A percentile compares a stretch with the other conserved stretches of the same genome.
phyloP scores from a whole-genome alignment of 2,113 vertebrate species.

The Columba livia region DNA sequence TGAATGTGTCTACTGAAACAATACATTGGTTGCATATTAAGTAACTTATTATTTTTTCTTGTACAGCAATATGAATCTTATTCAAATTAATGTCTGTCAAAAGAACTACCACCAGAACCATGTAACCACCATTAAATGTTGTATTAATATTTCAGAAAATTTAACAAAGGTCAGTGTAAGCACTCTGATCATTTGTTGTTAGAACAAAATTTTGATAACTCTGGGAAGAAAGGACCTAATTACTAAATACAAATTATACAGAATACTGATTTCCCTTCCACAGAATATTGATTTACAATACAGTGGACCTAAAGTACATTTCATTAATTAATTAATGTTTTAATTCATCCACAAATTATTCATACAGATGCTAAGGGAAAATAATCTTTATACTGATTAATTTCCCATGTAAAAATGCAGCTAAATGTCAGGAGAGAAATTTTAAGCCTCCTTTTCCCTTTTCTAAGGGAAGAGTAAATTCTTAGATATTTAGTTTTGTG shows the following conservation, averaged over 20 bases:
- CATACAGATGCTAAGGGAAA: neutral
- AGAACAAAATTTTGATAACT: neutral
- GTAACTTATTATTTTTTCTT: constrained; percentile 4
- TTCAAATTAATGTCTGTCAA: neutral
- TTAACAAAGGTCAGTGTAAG: neutral
- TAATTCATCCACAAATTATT: constrained; percentile 50
- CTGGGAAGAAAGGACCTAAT: constrained; percentile 1
- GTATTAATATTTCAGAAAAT: neutral
- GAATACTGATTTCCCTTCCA: neutral
- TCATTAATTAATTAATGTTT: constrained; percentile 24
- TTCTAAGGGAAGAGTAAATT: neutral
- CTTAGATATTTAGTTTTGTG: neutral
- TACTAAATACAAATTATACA: constrained; percentile 35
- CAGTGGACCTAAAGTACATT: neutral
- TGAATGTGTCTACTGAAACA: neutral
- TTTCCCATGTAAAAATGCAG: constrained; percentile 7
- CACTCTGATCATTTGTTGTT: neutral
- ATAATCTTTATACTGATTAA: neutral
- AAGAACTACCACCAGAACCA: neutral
- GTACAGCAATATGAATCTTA: neutral
- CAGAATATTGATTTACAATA: constrained; percentile 43
- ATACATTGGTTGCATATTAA: neutral
- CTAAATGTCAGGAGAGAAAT: neutral
- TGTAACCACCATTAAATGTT: neutral
- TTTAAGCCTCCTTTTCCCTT: neutral